Evolutionary conservation across 2,888 invertebrate species (phyloP).

Genomic region (Artemia sinica): DNA sequence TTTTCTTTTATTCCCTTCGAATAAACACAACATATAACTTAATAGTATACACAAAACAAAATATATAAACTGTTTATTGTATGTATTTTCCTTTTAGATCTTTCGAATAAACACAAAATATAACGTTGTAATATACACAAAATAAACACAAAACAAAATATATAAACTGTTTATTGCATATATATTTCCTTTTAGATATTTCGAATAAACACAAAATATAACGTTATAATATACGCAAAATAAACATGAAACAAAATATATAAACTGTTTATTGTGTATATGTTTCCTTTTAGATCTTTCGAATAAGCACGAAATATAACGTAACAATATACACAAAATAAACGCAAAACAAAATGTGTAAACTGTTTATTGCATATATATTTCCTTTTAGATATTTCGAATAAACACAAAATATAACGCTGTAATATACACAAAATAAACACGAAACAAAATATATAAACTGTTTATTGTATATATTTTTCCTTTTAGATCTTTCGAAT

Average conservation of each 20-base stretch:
- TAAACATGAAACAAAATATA: no score
- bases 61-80: no score
- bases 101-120: constrained; percentile 6
- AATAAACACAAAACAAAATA: background rate
- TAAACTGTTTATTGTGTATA: no score
- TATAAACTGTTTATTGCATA: background rate
- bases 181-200: background rate
- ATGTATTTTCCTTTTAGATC: constrained; percentile 38
- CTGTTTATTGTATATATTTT: background rate
- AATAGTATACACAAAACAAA: background rate
- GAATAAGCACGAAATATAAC: constrained; percentile 9
- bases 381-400: background rate
- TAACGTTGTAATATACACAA: background rate
- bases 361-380: background rate
- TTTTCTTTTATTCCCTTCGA: background rate
- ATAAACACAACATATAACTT: background rate
- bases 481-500: constrained; percentile 38
- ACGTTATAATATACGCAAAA: background rate
- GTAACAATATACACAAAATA: background rate
- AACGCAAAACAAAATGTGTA: no score
- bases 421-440: background rate
- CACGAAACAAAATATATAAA: no score
- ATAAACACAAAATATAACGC: background rate
- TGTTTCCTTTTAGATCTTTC: constrained; percentile 38
- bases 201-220: background rate